Evolutionary conservation across 2,113 vertebrate species (phyloP).

Genomic region (Potamarius usumacintae): DNA sequence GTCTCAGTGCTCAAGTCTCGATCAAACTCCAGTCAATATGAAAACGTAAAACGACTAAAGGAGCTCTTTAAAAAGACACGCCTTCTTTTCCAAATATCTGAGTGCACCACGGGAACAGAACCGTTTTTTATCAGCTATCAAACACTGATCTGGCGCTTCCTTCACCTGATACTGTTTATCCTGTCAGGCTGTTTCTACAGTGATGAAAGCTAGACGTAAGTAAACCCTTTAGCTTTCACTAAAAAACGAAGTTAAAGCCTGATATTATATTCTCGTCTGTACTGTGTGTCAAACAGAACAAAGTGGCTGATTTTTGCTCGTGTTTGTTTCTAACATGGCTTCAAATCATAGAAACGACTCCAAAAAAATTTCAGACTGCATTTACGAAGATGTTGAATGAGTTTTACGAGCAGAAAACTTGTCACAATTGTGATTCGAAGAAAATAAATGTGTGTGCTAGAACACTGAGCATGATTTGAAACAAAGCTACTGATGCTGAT

Average conservation of each 20-base stretch:
- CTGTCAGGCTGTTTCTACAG: not conserved
- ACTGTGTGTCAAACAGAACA: not conserved
- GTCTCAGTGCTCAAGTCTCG: conserved; percentile 38
- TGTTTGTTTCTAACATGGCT: not conserved
- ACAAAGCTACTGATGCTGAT: too few relatives aligned
- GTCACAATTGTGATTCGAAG: not conserved
- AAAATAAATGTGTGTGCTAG: not conserved
- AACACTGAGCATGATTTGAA: too few relatives aligned
- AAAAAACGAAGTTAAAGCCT: not conserved
- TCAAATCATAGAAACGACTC: not conserved
- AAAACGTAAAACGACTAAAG: conserved; percentile 61
- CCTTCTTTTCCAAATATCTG: conserved; percentile 26
- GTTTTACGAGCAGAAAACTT: not conserved
- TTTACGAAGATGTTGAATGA: not conserved
- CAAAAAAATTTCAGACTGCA: not conserved
- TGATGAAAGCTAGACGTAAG: not conserved
- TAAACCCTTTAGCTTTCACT: not conserved
- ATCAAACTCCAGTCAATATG: conserved; percentile 47
- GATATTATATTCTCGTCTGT: not conserved
- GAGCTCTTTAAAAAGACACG: conserved; percentile 72
- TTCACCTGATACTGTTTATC: not conserved
- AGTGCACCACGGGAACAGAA: not conserved
- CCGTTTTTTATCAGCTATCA: not conserved
- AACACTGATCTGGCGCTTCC: not conserved
- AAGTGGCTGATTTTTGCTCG: not conserved